Percentiles rank a stretch among this genome's conserved stretches.
Evolutionary conservation across 2,113 vertebrate genomes (phyloP).

Genomic region (Vicugna pacos): DNA sequence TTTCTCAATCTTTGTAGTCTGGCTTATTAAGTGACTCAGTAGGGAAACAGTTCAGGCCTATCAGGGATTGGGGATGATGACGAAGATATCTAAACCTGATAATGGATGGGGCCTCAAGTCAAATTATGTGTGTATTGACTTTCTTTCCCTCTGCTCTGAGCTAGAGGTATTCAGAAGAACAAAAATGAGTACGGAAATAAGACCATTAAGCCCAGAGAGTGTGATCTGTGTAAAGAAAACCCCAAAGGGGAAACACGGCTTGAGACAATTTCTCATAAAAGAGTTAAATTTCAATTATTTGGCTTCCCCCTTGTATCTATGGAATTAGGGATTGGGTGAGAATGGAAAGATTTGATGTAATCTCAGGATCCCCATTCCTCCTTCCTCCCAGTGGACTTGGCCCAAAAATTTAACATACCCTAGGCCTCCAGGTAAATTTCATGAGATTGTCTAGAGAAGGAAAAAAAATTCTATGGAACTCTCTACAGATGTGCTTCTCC

Average conservation of each 20-base stretch:
- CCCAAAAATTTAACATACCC: background rate
- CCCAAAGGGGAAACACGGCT: background rate
- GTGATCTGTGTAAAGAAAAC: background rate
- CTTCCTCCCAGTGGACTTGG: background rate
- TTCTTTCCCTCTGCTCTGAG: background rate
- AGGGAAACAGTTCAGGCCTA: background rate
- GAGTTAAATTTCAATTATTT: background rate
- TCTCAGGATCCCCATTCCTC: background rate
- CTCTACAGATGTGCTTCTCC: background rate
- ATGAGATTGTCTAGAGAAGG: background rate
- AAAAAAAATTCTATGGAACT: background rate
- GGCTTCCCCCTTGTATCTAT: background rate
- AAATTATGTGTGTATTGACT: background rate
- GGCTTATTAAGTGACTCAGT: background rate
- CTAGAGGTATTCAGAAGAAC: background rate
- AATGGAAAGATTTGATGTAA: background rate
- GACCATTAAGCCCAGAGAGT: background rate
- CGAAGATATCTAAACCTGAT: background rate
- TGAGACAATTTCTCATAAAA: background rate
- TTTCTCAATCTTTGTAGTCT: constrained; percentile 3
- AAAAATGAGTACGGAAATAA: background rate
- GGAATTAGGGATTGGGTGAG: background rate
- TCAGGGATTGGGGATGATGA: background rate
- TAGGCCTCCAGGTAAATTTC: background rate
- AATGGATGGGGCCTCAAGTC: background rate